A percentile compares a stretch with the other conserved stretches of the same genome.
phyloP scores from a whole-genome alignment of 2,888 invertebrate species.

The Dioctria rufipes region DNA sequence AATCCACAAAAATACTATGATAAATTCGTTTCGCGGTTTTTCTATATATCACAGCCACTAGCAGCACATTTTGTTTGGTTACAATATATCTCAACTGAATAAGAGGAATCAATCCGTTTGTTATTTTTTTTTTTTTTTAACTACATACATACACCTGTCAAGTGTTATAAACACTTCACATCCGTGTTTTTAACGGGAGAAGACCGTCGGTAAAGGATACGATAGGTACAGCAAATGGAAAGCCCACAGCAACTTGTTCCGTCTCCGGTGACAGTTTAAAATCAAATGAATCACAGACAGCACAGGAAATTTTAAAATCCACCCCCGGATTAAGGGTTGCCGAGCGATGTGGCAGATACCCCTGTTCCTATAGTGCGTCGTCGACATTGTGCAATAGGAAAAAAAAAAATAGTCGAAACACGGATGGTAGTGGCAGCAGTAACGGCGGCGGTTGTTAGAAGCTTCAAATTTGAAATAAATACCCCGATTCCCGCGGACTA shows the following conservation, averaged over 20 bases:
- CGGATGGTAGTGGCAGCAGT: too few species aligned
- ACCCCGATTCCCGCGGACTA: slow-evolving; percentile 8
- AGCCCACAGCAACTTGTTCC: slow-evolving; percentile 62
- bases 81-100: background rate
- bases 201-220: slow-evolving; percentile 45
- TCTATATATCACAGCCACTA: background rate
- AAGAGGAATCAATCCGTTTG: background rate
- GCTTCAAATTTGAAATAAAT: slow-evolving; percentile 54
- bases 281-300: slow-evolving; percentile 69
- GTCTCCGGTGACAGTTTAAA: slow-evolving; percentile 70
- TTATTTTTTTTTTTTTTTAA: background rate
- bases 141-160: background rate
- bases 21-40: background rate
- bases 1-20: background rate
- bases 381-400: slow-evolving; percentile 10
- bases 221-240: background rate
- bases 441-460: slow-evolving; percentile 35
- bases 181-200: background rate
- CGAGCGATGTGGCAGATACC: background rate
- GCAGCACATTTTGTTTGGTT: background rate
- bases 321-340: slow-evolving; percentile 53
- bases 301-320: slow-evolving; percentile 57
- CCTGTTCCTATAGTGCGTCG: too few species aligned
- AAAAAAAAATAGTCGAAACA: background rate
- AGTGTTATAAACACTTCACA: background rate